Percentiles rank a stretch among this genome's conserved stretches.
phyloP scores from a whole-genome alignment of 30 jellyfish, hydroid and myxozoan genomes.

The Pelagia noctiluca region DNA sequence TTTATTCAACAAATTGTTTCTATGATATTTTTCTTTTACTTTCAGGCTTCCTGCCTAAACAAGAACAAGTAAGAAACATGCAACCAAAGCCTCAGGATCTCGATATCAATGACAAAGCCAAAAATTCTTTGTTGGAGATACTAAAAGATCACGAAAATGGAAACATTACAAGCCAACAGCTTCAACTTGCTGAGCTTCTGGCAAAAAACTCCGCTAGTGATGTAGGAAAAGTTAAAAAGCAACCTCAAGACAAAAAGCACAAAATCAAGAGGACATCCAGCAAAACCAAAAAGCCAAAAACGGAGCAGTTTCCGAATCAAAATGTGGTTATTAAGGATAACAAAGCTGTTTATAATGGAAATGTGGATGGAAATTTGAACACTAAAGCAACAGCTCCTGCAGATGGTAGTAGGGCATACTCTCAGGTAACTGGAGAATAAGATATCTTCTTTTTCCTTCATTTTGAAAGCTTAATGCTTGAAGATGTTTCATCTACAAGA shows the following conservation, averaged over 20 bases:
- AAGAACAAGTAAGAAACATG: neutral
- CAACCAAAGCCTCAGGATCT: neutral
- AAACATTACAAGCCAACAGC: neutral
- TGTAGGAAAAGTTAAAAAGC: neutral
- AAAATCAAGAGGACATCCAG: neutral
- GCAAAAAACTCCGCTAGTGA: neutral
- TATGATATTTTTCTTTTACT: too few species aligned
- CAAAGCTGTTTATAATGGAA: neutral
- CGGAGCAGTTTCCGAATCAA: neutral
- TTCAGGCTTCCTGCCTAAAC: constrained; percentile 2
- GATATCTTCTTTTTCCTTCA: neutral
- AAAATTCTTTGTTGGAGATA: neutral
- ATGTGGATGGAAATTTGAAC: neutral
- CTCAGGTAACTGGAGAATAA: neutral
- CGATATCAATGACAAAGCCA: neutral
- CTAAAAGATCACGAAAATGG: neutral
- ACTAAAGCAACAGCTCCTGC: neutral
- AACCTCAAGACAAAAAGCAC: neutral
- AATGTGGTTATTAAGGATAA: neutral
- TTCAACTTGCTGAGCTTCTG: neutral
- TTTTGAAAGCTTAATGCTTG: neutral
- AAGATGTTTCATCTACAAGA: too few species aligned
- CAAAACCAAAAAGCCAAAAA: neutral
- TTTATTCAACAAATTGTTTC: too few species aligned
- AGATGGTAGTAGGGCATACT: neutral